Percentiles rank a stretch among this genome's conserved stretches.
phyloP scores from a whole-genome alignment of 2,888 invertebrate genomes.

The Polymixis flavicincta region DNA sequence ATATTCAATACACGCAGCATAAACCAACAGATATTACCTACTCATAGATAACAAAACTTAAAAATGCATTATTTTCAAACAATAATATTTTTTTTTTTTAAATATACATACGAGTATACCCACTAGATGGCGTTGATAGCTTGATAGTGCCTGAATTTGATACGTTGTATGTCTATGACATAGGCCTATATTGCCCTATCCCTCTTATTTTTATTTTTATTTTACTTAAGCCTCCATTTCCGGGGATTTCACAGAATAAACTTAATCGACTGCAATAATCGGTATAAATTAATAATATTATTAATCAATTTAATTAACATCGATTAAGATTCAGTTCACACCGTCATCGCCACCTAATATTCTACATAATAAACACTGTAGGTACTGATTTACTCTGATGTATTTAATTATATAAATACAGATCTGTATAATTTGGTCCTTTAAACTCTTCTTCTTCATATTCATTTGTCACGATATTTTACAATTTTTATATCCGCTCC shows the following conservation, averaged over 20 bases:
- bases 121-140: conserved; percentile 9
- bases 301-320: background rate
- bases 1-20: conserved; percentile 28
- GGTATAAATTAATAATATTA: too few relatives aligned
- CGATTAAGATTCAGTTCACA: background rate
- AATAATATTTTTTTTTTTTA: background rate
- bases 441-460: conserved; percentile 24
- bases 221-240: background rate
- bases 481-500: background rate
- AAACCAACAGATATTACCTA: conserved; percentile 17
- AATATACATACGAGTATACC: background rate
- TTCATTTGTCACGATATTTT: conserved; percentile 8
- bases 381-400: conserved; percentile 8
- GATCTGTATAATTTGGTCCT: conserved; percentile 54
- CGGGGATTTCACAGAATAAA: background rate
- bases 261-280: background rate
- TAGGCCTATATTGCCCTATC: background rate
- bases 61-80: background rate
- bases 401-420: conserved; percentile 8
- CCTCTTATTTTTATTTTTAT: background rate
- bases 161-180: background rate
- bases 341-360: conserved; percentile 25
- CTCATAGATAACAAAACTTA: conserved; percentile 3
- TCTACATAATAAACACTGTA: background rate
- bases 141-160: background rate